phyloP scores from a whole-genome alignment of 2,113 vertebrate species.

The Machaerirhynchus nigripectus region DNA sequence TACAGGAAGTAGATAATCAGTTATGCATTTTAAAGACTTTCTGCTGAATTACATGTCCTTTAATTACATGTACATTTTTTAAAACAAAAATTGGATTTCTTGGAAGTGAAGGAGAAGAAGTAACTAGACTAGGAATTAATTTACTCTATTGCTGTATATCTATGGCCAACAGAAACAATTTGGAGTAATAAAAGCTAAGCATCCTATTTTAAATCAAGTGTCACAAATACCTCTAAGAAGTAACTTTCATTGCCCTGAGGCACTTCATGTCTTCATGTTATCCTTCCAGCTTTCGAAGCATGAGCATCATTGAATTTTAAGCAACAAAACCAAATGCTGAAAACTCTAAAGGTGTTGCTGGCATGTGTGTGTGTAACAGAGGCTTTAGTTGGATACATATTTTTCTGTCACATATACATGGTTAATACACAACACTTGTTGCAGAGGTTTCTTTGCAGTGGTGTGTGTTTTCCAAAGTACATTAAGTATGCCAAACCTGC shows the following conservation, averaged over 20 bases:
- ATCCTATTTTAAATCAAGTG: background rate
- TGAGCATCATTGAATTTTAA: background rate
- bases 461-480: background rate
- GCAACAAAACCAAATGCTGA: background rate
- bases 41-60: conserved; percentile 58
- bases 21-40: conserved; percentile 65
- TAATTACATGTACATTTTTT: conserved; percentile 63
- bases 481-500: background rate
- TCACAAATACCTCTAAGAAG: conserved; percentile 12
- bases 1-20: conserved; percentile 72
- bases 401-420: background rate
- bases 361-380: background rate
- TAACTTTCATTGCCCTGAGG: background rate
- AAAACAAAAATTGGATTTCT: conserved; percentile 36
- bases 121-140: background rate
- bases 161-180: background rate
- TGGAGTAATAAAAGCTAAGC: conserved; percentile 5
- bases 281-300: background rate
- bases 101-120: conserved; percentile 36
- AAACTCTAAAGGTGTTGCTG: background rate
- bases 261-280: background rate
- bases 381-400: background rate
- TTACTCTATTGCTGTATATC: background rate
- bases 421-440: background rate
- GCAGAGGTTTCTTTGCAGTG: background rate